Base-by-base conservation (phyloP, 2,888 invertebrate species). In the Eupithecia abbreviata region DNA sequence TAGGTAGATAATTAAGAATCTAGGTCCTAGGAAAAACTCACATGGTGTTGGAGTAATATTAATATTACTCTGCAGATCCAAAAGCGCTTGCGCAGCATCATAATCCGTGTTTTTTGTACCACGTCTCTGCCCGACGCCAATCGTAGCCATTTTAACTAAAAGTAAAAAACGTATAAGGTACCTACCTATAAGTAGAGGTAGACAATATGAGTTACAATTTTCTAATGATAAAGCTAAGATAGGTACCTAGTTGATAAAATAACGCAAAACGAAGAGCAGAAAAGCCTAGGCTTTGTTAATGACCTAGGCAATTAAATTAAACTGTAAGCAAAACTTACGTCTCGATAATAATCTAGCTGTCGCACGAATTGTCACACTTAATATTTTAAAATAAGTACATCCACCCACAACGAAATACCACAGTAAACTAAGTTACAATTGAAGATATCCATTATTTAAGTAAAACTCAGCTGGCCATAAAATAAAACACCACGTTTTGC, bases 41-140 rank as follows among this genome's bases (percentile, higher is more conserved):
- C 85, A 75, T 77, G 80, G 43, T 76, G 72, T 42, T 77, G 79
- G 69, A 69, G 69, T 18, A 45, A 47, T 49, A 43, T 82, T 79
- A 47, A 75, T 76, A 69, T 82, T 80, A 71, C 85, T 82, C 77
- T 86, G 86, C 41, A 88, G 82, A 69, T 86, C 85, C 72, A 87
- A 77, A 43, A 88, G 82, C 3, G 85, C 85, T 73, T 86, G 87
- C 5, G 87, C 87, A 65, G 86, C 87, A 74, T 87, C 87, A 47
- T 82, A 82, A 41, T 88, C 87, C 10, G 77, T 82, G 49, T 83
- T 85, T 74, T 78, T 82, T 43, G 73, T 41, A 15, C 69, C 55
- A 62, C 58, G 67, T 13, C 71, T 69, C 13, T 68, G 67, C 69
- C 73, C 81, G 74, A 84, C 80, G 49, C 80, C 80, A 41, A 82